Evolutionary conservation across 2,888 invertebrate species (phyloP).

Genomic region (Polietes domitor): DNA sequence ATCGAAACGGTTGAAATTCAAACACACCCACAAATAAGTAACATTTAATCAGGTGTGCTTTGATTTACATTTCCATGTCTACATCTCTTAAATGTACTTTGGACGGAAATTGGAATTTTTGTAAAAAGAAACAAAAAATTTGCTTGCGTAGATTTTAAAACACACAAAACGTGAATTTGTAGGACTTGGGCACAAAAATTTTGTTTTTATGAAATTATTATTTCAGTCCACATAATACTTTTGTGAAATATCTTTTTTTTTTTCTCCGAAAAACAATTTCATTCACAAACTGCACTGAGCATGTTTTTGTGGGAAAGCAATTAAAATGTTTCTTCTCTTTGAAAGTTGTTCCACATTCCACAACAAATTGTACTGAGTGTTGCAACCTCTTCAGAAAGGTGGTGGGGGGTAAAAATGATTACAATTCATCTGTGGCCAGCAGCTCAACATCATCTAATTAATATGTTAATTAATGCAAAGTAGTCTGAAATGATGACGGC

Average conservation of each 20-base stretch:
- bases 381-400: slow-evolving; percentile 2
- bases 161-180: too few relatives aligned
- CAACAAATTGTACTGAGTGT: slow-evolving; percentile 32
- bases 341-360: slow-evolving; percentile 23
- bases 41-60: too few relatives aligned
- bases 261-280: slow-evolving; percentile 9
- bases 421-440: neutral
- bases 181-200: too few relatives aligned
- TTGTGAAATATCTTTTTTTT: neutral
- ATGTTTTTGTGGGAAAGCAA: slow-evolving; percentile 1
- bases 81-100: too few relatives aligned
- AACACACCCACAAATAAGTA: too few relatives aligned
- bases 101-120: too few relatives aligned
- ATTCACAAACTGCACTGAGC: slow-evolving; percentile 2
- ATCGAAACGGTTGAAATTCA: too few relatives aligned
- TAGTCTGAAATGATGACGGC: slow-evolving; percentile 44
- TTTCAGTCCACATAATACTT: too few relatives aligned
- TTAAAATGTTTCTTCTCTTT: neutral
- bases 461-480: slow-evolving; percentile 69
- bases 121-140: too few relatives aligned
- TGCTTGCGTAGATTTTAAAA: too few relatives aligned
- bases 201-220: too few relatives aligned
- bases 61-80: too few relatives aligned
- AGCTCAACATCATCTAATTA: slow-evolving; percentile 48
- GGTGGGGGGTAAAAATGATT: slow-evolving; percentile 15